Conservation (phyloP, 2,113 vertebrate species). For the Oreocharis arfaki region DNA sequence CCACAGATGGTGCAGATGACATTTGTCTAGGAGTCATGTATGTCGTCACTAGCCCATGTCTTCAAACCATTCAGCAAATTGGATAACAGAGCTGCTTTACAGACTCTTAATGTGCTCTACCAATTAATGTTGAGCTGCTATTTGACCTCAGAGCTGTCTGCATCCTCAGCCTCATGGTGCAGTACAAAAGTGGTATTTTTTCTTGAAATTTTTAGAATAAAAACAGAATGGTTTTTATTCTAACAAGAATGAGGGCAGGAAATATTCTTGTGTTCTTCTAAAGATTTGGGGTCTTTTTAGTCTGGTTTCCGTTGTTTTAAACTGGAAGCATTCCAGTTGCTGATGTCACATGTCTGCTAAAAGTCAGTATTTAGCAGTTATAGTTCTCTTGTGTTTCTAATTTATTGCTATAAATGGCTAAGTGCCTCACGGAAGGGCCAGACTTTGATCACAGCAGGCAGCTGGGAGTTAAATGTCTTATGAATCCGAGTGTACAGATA, state of each 20-base stretch:
- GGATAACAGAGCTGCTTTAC: neutral
- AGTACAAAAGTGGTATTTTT: neutral
- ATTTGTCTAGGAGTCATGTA: slow-evolving; percentile 52
- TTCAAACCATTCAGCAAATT: slow-evolving; percentile 21
- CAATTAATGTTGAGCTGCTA: neutral
- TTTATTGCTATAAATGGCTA: neutral
- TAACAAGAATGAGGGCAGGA: neutral
- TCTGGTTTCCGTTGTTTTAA: neutral
- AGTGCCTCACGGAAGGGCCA: neutral
- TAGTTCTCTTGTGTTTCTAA: neutral
- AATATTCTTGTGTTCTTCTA: neutral
- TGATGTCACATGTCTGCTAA: neutral
- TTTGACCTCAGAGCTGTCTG: neutral
- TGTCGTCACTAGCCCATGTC: slow-evolving; percentile 23
- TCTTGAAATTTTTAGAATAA: neutral
- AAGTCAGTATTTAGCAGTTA: neutral
- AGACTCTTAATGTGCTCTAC: neutral
- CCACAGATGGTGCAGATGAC: slow-evolving; percentile 59
- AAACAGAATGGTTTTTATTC: neutral
- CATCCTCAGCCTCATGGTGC: neutral
- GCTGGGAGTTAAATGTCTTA: neutral
- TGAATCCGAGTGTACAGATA: neutral
- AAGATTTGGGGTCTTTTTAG: neutral
- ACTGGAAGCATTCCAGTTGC: neutral
- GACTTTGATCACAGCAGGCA: neutral